phyloP scores from a whole-genome alignment of 2,113 vertebrate genomes.

The Tursiops truncatus region DNA sequence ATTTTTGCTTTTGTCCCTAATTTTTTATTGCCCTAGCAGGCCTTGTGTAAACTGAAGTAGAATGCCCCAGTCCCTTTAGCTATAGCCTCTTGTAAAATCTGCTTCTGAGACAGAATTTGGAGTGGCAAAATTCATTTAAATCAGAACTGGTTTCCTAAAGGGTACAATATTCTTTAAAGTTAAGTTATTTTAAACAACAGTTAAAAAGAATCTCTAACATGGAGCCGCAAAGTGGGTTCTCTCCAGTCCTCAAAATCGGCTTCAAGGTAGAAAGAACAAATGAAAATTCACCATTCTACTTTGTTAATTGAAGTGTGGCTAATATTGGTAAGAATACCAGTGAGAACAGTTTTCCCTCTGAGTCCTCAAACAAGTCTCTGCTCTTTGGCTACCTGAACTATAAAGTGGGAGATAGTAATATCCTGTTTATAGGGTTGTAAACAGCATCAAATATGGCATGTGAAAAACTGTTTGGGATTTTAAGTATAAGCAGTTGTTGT shows the following conservation, averaged over 20 bases:
- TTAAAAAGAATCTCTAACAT: not conserved
- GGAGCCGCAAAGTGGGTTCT: not conserved
- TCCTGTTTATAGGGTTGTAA: not conserved
- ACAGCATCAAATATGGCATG: not conserved
- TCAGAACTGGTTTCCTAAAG: slow-evolving; percentile 1
- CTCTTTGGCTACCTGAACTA: not conserved
- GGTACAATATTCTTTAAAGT: not conserved
- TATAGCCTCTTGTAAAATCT: not conserved
- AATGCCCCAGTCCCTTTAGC: not conserved
- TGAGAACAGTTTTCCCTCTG: not conserved
- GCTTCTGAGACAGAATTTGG: not conserved
- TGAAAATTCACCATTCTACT: not conserved
- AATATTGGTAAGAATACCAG: not conserved
- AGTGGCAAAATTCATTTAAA: not conserved
- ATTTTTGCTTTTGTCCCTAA: not conserved
- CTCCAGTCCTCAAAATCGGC: not conserved
- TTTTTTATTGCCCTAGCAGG: not conserved
- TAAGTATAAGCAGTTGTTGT: not conserved
- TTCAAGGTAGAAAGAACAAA: not conserved
- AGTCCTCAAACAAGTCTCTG: not conserved
- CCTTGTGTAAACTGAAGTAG: not conserved
- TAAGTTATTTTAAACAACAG: not conserved
- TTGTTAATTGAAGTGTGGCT: not conserved
- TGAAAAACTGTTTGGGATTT: not conserved
- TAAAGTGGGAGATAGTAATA: not conserved